A percentile compares a stretch with the other conserved stretches of the same genome.
Conservation (phyloP, 2,888 invertebrate species). For the Noctua fimbriata region DNA sequence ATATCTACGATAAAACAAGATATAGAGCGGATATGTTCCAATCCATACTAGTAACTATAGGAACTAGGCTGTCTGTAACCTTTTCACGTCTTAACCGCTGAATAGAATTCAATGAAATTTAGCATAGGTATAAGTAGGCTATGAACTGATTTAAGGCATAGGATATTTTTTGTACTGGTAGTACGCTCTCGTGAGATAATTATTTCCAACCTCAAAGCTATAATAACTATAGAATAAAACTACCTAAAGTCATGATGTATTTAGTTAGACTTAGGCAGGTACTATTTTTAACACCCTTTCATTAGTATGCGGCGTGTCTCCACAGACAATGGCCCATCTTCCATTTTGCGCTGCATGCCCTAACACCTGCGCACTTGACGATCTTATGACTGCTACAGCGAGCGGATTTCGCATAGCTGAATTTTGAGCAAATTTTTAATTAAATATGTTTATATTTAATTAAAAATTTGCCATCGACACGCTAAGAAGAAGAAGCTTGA, state of each 20-base stretch:
- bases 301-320: too few species aligned
- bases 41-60: background rate
- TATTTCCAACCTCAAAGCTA: background rate
- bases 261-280: background rate
- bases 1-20: constrained; percentile 13
- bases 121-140: background rate
- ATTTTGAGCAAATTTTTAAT: too few species aligned
- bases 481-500: too few species aligned
- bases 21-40: background rate
- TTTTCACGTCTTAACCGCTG: background rate
- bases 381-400: too few species aligned
- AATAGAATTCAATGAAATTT: background rate
- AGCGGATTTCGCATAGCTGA: too few species aligned
- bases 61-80: background rate
- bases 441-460: too few species aligned
- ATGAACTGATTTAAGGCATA: background rate
- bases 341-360: too few species aligned
- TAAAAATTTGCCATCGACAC: too few species aligned
- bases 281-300: too few species aligned
- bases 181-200: background rate
- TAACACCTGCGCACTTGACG: too few species aligned
- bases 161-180: background rate
- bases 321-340: too few species aligned
- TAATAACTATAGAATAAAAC: background rate
- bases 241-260: background rate